Base-by-base conservation (phyloP, 2,797 vertebrate genomes). In the Esox lucius region DNA sequence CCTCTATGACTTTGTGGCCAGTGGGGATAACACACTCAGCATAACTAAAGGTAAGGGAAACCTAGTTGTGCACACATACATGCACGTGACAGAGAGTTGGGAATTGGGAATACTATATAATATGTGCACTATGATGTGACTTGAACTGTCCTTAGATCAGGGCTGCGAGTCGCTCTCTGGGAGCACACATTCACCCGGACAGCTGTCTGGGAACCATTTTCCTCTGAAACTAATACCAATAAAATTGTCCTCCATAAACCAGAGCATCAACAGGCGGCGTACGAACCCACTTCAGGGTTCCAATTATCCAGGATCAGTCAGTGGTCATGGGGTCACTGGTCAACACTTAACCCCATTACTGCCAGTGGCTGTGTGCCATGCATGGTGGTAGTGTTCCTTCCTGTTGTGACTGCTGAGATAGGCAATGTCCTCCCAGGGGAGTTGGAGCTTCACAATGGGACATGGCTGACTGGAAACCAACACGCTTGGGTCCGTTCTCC, bases 21-120 rank as follows among this genome's bases (percentile, higher is more conserved):
- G 98, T 69, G 98, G 98, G 3, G 98, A 99, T 87, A 99, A 99
- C 93, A 99, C 97, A 16, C 96, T 99, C 74, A 99, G 98, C 93
- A 99, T 99, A 80, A 99, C 98, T 76, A 99, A 99, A 97, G 98
- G 98, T 99, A 89, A 92, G 86, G 3, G 6, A 61, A 19, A 22
- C 42, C 22, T 49, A 12, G 42, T 24, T 19, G 24, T 46, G 70
- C 31, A 26, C 24, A 24, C 26, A 24, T 64, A 24, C 15, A 31
- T 35, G 31, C 12, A 31, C 12, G 42, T 16, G 39, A 24, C n/a
- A 46, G 66, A n/a, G 66, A 11, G 17, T 6, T 42, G 19, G 8
- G 8, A 68, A 16, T 22, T 17, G 15, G 24, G 26, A 35, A 39
- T 39, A 33, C 17, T 42, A 39, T n/a, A n/a, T 33, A 65, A 26